These are phyloP conservation scores for Hypselothyrea guttata DNA, from an alignment of 2,888 invertebrate species.

Conservation along the genomic window DNA sequence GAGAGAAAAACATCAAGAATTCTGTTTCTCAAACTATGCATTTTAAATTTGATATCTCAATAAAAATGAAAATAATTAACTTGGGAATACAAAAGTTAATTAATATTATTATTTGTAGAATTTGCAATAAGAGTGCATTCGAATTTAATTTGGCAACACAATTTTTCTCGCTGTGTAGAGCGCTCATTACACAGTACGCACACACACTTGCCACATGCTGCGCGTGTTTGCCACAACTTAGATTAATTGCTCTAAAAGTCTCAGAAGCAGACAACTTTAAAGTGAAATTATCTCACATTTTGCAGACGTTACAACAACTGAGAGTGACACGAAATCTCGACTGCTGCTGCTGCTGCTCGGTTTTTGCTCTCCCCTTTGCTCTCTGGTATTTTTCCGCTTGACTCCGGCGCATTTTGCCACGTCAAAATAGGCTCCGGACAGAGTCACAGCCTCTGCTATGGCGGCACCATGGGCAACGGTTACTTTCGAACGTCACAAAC, in stretches of 20 bases:
- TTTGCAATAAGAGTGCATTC: too few relatives aligned
- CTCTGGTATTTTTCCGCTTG: constrained; percentile 25
- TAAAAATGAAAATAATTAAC: too few relatives aligned
- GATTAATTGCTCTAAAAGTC: constrained; percentile 47
- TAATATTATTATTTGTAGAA: too few relatives aligned
- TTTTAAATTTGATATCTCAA: too few relatives aligned
- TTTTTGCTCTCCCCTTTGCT: too few relatives aligned
- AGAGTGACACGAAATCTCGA: neutral
- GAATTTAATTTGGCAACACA: too few relatives aligned
- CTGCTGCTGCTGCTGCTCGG: constrained; percentile 6
- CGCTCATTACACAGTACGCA: too few relatives aligned
- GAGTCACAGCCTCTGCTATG: constrained; percentile 83
- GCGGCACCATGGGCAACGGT: constrained; percentile 83
- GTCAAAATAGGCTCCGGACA: constrained; percentile 85
- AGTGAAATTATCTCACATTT: constrained; percentile 47
- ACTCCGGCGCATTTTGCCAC: constrained; percentile 70
- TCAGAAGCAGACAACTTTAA: constrained; percentile 25
- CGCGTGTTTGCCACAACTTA: constrained; percentile 22
- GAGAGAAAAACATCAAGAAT: too few relatives aligned
- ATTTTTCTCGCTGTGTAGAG: too few relatives aligned
- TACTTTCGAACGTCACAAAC: constrained; percentile 83
- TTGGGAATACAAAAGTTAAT: too few relatives aligned
- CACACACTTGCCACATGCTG: neutral
- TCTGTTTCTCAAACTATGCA: too few relatives aligned
- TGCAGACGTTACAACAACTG: constrained; percentile 39